A percentile compares a stretch with the other conserved stretches of the same genome.
Evolutionary conservation across 2,797 vertebrate genomes (phyloP).

Genomic region (Amblyopsis hoosieri): DNA sequence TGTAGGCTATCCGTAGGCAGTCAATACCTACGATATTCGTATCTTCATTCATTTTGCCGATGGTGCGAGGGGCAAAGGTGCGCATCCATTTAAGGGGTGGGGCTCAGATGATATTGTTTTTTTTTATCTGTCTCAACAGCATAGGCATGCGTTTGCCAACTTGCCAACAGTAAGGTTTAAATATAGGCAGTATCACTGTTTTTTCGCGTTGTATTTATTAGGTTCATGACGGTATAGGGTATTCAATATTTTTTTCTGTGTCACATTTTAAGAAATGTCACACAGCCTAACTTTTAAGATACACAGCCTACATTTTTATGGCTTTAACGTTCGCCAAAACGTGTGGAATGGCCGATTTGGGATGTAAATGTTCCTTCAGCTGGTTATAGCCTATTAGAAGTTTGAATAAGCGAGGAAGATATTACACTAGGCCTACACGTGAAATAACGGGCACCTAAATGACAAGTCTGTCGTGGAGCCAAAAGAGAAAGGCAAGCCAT

Average conservation of each 20-base stretch:
- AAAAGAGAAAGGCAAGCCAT: not conserved
- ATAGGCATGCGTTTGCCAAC: constrained; percentile 73
- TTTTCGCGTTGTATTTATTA: no score
- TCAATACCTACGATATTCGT: no score
- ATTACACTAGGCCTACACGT: not conserved
- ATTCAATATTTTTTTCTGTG: no score
- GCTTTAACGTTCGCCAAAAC: no score
- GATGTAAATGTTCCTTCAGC: not conserved
- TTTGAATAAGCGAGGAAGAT: constrained; percentile 2
- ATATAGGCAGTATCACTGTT: no score
- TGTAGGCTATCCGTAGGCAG: no score
- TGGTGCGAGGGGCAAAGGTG: constrained; percentile 10
- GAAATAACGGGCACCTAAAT: not conserved
- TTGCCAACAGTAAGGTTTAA: constrained; percentile 79
- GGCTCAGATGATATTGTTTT: constrained; percentile 32
- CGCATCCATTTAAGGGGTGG: constrained; percentile 37
- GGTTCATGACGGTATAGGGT: no score
- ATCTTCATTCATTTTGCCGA: not conserved
- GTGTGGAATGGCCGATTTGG: not conserved
- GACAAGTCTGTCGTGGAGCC: not conserved
- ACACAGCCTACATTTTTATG: not conserved
- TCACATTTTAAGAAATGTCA: no score
- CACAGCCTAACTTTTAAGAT: constrained; percentile 18
- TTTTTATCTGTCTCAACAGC: constrained; percentile 8
- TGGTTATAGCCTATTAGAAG: constrained; percentile 9